phyloP scores from a whole-genome alignment of 2,888 invertebrate species.

The Chromoteleia sp. region DNA sequence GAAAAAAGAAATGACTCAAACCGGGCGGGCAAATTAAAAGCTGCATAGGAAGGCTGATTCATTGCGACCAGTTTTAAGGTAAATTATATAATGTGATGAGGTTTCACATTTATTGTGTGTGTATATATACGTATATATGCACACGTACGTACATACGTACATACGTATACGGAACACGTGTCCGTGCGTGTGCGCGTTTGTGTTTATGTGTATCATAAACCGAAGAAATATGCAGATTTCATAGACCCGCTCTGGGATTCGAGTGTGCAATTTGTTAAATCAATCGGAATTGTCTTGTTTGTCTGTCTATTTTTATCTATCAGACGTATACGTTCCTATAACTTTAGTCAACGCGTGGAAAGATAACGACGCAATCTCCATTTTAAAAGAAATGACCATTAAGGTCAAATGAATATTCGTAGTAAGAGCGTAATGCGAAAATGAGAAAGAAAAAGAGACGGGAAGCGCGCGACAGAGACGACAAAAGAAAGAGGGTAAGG shows the following conservation, averaged over 20 bases:
- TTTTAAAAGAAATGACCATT: constrained; percentile 69
- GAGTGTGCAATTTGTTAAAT: constrained; percentile 33
- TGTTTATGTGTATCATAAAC: not conserved
- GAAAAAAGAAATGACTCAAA: constrained; percentile 4
- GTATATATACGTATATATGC: no score
- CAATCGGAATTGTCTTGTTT: constrained; percentile 54
- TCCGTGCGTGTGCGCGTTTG: no score
- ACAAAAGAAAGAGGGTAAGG: constrained; percentile 43
- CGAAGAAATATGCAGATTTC: constrained; percentile 28
- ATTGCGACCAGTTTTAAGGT: constrained; percentile 3
- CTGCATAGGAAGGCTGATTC: not conserved
- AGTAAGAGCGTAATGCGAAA: constrained; percentile 66
- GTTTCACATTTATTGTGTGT: constrained; percentile 5
- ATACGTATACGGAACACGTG: no score
- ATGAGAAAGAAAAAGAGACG: constrained; percentile 56
- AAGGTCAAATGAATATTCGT: constrained; percentile 70
- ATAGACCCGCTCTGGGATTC: not conserved
- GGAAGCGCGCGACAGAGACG: constrained; percentile 40
- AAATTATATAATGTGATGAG: constrained; percentile 21
- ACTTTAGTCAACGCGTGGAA: constrained; percentile 47
- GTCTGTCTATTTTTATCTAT: constrained; percentile 65
- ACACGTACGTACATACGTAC: no score
- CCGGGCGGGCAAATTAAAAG: not conserved
- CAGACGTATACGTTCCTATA: constrained; percentile 42
- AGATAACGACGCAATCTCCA: constrained; percentile 67